Base-by-base conservation (phyloP, 2,888 invertebrate species). In the Antheraea yamamai region DNA sequence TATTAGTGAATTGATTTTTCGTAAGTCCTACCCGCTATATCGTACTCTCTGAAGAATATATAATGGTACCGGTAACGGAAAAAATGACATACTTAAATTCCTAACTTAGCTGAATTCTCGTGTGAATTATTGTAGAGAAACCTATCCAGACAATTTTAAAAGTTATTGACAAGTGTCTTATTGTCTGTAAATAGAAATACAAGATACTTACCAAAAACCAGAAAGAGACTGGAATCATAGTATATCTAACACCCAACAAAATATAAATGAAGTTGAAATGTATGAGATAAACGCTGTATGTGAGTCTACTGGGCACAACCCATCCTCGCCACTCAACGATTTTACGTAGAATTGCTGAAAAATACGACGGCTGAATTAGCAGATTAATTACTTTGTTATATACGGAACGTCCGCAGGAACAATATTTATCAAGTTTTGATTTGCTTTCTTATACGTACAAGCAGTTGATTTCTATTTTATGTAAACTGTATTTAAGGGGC, bases 221-320 rank as follows among this genome's bases (percentile, higher is more conserved):
- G 26, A 66, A 66, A 66, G 64, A 66, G 16, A 26, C 26, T 16
- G 64, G 64, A 4, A 12, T 66, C 64, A 66, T 16, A 16, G 26
- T 16, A 66, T 30, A 16, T 66, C 76, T 76, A 58, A 78, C 35
- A 0, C 81, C 81, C 39, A 76, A 76, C 64, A 75, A 52, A 23
- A 75, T 77, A 72, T 78, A 81, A 18, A 83, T 58, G 72, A 80
- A 14, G 66, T 47, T 70, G 12, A 78, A 16, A 58, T 85, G 85
- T 10, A 82, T n/a, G 39, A 85, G 75, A 73, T 82, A 85, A n/a
- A 82, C 82, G 74, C 82, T 79, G 81, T 81, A 85, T 0, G 81
- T 78, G 3, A 85, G 78, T 2, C 81, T 76, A 74, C 83, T 83
- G 12, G 82, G 80, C 4, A 84, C 79, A 73, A 79, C 76, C 81